These are phyloP conservation scores for Homarus gammarus DNA, from an alignment of 2,888 invertebrate genomes.

Conservation along the genomic window DNA sequence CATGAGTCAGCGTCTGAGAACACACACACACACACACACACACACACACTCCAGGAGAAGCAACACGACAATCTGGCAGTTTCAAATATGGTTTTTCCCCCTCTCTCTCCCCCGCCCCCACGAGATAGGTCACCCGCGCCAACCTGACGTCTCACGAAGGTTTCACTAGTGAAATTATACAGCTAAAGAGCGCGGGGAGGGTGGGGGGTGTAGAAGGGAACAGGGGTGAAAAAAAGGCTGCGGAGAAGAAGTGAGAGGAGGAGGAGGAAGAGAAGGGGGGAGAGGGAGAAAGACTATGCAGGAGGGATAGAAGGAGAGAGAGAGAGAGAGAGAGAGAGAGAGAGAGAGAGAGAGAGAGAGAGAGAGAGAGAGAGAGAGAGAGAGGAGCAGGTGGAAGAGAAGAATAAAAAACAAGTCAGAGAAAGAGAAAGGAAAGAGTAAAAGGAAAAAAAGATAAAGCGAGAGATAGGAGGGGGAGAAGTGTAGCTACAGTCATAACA, in stretches of 20 bases:
- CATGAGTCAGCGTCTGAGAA: no score
- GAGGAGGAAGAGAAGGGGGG: constrained; percentile 4
- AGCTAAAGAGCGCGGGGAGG: not conserved
- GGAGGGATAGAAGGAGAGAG: not conserved
- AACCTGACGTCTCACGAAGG: not conserved
- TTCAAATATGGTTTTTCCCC: not conserved
- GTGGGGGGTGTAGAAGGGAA: not conserved
- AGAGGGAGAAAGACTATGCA: not conserved
- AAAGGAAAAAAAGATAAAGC: not conserved
- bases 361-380: not conserved
- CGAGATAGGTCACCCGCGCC: not conserved
- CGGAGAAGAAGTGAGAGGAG: constrained; percentile 14
- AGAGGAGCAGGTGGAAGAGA: no score
- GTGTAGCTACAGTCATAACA: no score
- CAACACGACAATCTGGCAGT: not conserved
- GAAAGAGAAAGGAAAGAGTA: not conserved
- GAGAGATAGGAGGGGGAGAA: not conserved
- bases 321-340: no score
- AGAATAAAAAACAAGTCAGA: no score
- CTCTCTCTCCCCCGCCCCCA: not conserved
- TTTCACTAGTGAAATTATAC: not conserved
- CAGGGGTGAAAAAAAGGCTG: not conserved
- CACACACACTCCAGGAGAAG: not conserved
- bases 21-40: not conserved
- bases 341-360: not conserved